Evolutionary conservation across 2,888 invertebrate genomes (phyloP), one percentile per base, ranked within the genome.

Genomic region (Hirtodrosophila cameraria): DNA sequence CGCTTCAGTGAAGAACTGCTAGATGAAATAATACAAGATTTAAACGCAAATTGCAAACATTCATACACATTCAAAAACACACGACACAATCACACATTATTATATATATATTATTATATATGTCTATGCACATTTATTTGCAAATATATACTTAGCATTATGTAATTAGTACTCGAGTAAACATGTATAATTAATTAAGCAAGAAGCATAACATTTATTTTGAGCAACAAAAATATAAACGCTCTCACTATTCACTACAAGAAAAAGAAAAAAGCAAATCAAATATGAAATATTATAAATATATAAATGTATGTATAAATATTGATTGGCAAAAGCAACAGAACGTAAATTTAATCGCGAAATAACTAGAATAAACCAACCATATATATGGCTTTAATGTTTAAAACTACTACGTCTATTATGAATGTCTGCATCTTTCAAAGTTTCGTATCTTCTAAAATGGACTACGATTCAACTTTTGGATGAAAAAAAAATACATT

Each of bases 331-430:
- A 52, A 62, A 12, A 58, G 57, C 48, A 53, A 54, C 52, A 42
- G 67, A 64, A 55, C 9, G 30, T 46, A 60, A 60, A 38, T 53
- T 52, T 66, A 63, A 74, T 83, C 70, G 85, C 84, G 79, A 78
- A 82, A 80, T 72, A 79, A 59, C 46, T 75, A 85, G 61, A 86
- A 80, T 83, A 86, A 86, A 86, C 45, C 66, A 75, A 72, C 69
- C 65, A 73, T 84, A 79, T 69, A 73, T 75, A 82, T 84, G 86
- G 83, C 83, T 84, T 82, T 68, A 86, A 86, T 79, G 76, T 86
- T 86, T 54, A 73, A 62, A 59, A 5, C 8, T 39, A 31, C 27
- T 39, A 16, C 8, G 3, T 55, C 5, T 28, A 30, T 5, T 18
- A 18, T 18, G 5, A 18, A 3, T 18, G 18, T 18, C 18, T n/a